Conservation (phyloP, 1,140 invertebrate genomes). For the Drosophila bifasciata region DNA sequence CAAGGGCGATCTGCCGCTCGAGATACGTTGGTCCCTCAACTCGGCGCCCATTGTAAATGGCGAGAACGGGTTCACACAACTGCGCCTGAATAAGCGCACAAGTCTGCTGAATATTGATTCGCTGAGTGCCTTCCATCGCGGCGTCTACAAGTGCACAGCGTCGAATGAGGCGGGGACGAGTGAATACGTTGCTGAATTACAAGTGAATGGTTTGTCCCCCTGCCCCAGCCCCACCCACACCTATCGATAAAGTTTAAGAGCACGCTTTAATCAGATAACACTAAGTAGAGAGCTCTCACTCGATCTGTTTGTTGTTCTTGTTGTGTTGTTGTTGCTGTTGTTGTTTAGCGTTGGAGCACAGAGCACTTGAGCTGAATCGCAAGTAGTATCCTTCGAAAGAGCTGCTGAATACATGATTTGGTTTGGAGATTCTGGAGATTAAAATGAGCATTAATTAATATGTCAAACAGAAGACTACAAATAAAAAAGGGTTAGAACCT, state of each 20-base stretch:
- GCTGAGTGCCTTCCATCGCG: conserved; percentile 84
- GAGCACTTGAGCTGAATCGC: not conserved
- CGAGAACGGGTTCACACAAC: conserved; percentile 69
- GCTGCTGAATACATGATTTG: not conserved
- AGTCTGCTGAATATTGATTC: conserved; percentile 81
- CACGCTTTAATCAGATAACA: conserved; percentile 48
- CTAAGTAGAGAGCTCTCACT: conserved; percentile 30
- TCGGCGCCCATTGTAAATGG: conserved; percentile 70
- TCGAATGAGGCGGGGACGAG: conserved; percentile 85
- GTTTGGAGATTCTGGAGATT: not conserved
- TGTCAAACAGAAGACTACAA: too few species aligned
- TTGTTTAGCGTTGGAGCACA: conserved; percentile 59
- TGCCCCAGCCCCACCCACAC: too few species aligned
- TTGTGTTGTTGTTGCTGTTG: conserved; percentile 31
- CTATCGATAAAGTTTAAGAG: conserved; percentile 27
- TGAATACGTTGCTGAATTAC: conserved; percentile 85
- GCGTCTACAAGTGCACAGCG: conserved; percentile 86
- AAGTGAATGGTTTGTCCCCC: conserved; percentile 86
- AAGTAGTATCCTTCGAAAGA: conserved; percentile 10
- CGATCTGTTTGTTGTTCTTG: conserved; percentile 20
- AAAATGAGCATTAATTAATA: not conserved
- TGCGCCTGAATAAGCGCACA: conserved; percentile 67
- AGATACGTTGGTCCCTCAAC: conserved; percentile 85
- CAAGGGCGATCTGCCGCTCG: conserved; percentile 85
- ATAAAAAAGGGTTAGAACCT: too few species aligned